Conservation (phyloP, 2,113 vertebrate species). For the Charina bottae region DNA sequence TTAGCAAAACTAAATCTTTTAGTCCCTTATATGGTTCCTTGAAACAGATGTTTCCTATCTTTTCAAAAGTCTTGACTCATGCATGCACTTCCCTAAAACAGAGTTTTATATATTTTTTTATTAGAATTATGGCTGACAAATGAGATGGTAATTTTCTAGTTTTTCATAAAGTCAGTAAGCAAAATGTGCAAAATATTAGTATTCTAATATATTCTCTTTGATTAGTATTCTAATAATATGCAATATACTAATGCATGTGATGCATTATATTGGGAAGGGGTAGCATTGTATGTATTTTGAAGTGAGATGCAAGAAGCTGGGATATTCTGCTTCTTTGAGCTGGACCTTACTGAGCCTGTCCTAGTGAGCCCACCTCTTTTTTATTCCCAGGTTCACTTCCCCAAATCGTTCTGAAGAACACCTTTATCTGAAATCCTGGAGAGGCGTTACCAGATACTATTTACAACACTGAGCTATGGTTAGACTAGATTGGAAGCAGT, state of each 20-base stretch:
- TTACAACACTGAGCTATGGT: neutral
- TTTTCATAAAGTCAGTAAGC: neutral
- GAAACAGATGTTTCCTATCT: neutral
- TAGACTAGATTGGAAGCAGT: neutral
- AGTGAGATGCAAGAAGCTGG: neutral
- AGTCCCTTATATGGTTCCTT: slow-evolving; percentile 2
- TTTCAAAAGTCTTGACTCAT: neutral
- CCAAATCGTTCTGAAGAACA: neutral
- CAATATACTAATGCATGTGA: neutral
- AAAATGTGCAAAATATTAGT: neutral
- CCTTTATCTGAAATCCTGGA: neutral
- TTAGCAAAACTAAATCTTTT: neutral
- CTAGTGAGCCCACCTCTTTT: neutral
- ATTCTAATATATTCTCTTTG: neutral
- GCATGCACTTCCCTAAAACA: neutral
- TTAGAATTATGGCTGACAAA: neutral
- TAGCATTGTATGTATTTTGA: neutral
- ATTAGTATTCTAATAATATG: neutral
- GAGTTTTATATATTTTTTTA: neutral
- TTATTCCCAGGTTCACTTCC: neutral
- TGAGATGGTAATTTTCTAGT: neutral
- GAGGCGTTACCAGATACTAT: neutral
- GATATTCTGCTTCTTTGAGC: neutral
- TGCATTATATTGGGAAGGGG: neutral
- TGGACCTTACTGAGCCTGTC: neutral